phyloP scores from a whole-genome alignment of 2,797 vertebrate species.

The Perodicticus potto region DNA sequence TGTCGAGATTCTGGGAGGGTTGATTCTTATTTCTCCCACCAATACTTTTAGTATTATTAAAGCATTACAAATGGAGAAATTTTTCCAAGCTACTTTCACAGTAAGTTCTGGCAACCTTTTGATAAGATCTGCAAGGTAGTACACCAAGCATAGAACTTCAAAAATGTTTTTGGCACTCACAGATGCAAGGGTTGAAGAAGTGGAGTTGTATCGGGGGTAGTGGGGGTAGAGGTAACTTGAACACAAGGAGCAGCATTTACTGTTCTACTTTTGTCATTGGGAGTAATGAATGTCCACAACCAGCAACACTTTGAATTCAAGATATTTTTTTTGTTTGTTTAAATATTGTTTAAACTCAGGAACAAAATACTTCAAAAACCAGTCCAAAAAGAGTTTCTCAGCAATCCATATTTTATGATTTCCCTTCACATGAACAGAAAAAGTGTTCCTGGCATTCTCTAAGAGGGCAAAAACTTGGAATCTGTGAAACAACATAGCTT shows the following conservation, averaged over 20 bases:
- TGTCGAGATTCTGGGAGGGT: not conserved
- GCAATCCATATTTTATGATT: not conserved
- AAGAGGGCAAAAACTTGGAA: not conserved
- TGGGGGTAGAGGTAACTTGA: not conserved
- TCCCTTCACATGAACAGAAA: not conserved
- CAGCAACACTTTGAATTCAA: not conserved
- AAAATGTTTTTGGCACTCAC: not conserved
- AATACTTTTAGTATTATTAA: not conserved
- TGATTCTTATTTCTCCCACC: not conserved
- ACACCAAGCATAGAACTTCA: not conserved
- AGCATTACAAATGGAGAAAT: conserved; percentile 1
- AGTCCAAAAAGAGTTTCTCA: conserved; percentile 41
- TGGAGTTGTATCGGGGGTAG: not conserved
- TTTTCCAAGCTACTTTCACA: conserved; percentile 7
- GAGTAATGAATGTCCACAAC: not conserved
- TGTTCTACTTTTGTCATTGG: not conserved
- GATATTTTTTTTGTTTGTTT: not conserved
- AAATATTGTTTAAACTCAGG: conserved; percentile 41
- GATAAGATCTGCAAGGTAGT: not conserved
- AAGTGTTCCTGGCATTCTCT: not conserved
- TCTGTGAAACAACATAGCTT: conserved; percentile 7
- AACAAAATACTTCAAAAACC: conserved; percentile 23
- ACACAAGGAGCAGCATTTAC: not conserved
- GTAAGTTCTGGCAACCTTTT: not conserved
- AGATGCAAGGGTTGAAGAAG: not conserved